Percentiles rank a stretch among this genome's conserved stretches.
Conservation (phyloP, 1,140 invertebrate species). For the Magallana angulata region DNA sequence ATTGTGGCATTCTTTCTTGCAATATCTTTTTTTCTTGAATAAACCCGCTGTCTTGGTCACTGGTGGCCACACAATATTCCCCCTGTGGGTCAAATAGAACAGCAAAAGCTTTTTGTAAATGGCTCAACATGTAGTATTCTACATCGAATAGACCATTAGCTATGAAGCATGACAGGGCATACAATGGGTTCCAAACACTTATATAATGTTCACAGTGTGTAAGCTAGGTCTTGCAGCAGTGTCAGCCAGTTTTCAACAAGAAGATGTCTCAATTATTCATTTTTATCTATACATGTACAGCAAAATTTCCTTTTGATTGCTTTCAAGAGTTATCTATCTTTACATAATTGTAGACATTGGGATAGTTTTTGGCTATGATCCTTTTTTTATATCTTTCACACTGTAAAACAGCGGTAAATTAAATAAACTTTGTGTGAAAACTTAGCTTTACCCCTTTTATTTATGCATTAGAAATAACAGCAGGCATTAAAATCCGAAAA, state of each 20-base stretch:
- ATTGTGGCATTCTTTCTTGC: neutral
- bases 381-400: too few relatives aligned
- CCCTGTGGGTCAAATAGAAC: slow-evolving; percentile 4
- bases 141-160: neutral
- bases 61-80: neutral
- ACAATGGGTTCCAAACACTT: neutral
- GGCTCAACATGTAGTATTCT: slow-evolving; percentile 9
- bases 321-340: neutral
- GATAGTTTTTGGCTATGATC: too few relatives aligned
- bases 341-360: neutral
- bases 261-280: neutral
- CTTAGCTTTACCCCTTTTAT: too few relatives aligned
- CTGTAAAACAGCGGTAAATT: too few relatives aligned
- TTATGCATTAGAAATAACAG: too few relatives aligned
- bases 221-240: neutral
- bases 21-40: neutral
- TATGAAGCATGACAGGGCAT: neutral
- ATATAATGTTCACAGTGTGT: neutral
- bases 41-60: neutral
- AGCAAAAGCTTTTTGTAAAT: slow-evolving; percentile 12
- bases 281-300: neutral
- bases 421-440: too few relatives aligned
- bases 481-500: too few relatives aligned
- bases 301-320: neutral
- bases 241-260: neutral